Conservation (phyloP, 2,888 invertebrate species). For the Heterodera filipjevi region DNA sequence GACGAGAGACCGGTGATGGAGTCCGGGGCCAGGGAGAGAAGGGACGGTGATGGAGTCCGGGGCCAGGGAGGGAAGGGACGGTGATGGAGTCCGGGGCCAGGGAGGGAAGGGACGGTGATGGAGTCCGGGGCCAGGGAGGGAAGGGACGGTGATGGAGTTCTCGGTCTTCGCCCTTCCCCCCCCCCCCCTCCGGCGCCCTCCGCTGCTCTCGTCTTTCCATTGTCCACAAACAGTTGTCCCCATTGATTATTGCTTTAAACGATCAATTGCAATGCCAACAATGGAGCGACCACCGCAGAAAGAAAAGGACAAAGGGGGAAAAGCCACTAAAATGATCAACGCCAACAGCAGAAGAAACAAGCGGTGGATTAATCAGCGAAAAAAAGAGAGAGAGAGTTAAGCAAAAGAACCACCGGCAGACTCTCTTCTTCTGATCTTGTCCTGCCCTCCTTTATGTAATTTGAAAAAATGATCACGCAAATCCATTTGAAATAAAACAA, state of each 20-base stretch:
- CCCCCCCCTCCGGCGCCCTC: neutral
- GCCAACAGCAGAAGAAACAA: neutral
- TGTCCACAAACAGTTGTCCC: slow-evolving; percentile 5
- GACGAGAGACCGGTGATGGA: neutral
- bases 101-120: neutral
- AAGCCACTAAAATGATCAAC: slow-evolving; percentile 1
- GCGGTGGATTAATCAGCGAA: neutral
- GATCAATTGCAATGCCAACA: slow-evolving; percentile 1
- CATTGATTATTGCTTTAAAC: neutral
- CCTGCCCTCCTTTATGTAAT: neutral
- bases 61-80: too few relatives aligned
- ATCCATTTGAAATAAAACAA: neutral
- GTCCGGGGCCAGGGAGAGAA: too few relatives aligned
- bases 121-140: too few relatives aligned
- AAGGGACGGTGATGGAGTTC: neutral
- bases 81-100: too few relatives aligned
- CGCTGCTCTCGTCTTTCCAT: neutral
- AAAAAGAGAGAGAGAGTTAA: neutral
- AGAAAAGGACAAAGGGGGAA: neutral
- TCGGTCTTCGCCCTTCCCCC: neutral
- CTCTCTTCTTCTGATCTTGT: neutral
- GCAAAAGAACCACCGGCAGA: neutral
- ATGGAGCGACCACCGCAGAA: slow-evolving; percentile 3
- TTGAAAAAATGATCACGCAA: neutral
- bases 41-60: neutral